Evolutionary conservation across 2,113 vertebrate genomes (phyloP), one percentile per base, ranked within the genome.

Genomic region (Cacatua alba): DNA sequence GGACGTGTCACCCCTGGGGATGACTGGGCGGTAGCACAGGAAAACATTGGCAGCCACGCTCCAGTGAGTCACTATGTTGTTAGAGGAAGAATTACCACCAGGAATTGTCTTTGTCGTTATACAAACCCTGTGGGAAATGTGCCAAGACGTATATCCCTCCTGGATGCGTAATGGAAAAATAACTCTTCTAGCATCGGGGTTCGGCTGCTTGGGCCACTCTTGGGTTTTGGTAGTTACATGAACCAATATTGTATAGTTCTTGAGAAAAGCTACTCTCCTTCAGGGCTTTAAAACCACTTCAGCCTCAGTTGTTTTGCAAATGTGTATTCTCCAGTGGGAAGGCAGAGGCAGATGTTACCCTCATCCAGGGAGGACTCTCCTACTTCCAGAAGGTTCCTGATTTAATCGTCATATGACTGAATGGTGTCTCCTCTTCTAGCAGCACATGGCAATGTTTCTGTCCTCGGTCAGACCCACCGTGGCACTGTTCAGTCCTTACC

Each of bases 321-420:
- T 9, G 63, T 12, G 16, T 41, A 4, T 84, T 71, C 44, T 76
- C 23, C 12, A 24, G 16, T 33, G 51, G 55, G 74, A 79, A 64
- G 62, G 43, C 69, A 59, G 49, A 63, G 41, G 43, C 69, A 51
- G 64, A 16, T 70, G 44, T 53, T 63, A 13, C 26, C n/a, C 21
- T 60, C 6, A 41, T 51, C 53, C 0, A 0, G 9, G 60, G 35
- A 65, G 53, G 68, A 19, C 37, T 48, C 48, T 63, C 7, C 35
- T 55, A 0, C 53, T 78, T 63, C 65, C 60, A 86, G 60, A 78
- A 72, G 29, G 48, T 8, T 76, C 37, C 49, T 23, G 19, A 18
- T 52, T 64, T 70, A 33, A 29, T 43, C 11, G 11, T 65, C 3
- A 0, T 0, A 1, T 52, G 26, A 12, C 35, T 53, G n/a, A 51